Evolutionary conservation across 2,888 invertebrate species (phyloP).

Genomic region (Heliconius cydno): DNA sequence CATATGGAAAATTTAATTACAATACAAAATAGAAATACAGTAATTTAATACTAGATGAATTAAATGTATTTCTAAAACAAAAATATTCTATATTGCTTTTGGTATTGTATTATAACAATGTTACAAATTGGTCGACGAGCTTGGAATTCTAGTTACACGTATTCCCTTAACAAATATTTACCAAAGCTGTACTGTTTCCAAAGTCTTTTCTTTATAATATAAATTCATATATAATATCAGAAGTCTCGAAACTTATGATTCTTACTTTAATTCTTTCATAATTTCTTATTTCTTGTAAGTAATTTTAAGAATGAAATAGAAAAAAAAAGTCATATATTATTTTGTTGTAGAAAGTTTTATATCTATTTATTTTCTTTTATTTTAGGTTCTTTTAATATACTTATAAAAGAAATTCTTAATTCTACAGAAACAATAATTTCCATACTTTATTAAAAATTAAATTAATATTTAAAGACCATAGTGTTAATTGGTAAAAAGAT

Average conservation of each 20-base stretch:
- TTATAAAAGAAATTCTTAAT: neutral
- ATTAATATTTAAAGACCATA: neutral
- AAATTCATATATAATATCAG: neutral
- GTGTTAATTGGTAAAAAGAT: constrained; percentile 27
- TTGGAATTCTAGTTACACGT: neutral
- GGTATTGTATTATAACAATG: neutral
- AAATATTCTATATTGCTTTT: neutral
- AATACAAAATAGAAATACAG: no score
- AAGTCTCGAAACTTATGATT: neutral
- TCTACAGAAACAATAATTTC: neutral
- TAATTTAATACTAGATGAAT: neutral
- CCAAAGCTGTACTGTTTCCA: neutral
- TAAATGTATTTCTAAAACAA: neutral
- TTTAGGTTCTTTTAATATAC: neutral
- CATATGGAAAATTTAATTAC: neutral
- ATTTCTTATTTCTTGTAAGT: no score
- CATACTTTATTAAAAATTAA: neutral
- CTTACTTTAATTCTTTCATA: neutral
- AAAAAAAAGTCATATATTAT: no score
- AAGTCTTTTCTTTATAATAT: neutral
- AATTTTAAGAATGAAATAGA: no score
- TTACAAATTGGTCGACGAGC: neutral
- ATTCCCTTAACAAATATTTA: constrained; percentile 8
- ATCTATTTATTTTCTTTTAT: no score
- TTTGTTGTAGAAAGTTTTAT: no score